Percentiles rank a stretch among this genome's conserved stretches.
These are phyloP conservation scores for Pandemis cinnamomeana DNA, from an alignment of 2,888 invertebrate species.

Conservation along the genomic window DNA sequence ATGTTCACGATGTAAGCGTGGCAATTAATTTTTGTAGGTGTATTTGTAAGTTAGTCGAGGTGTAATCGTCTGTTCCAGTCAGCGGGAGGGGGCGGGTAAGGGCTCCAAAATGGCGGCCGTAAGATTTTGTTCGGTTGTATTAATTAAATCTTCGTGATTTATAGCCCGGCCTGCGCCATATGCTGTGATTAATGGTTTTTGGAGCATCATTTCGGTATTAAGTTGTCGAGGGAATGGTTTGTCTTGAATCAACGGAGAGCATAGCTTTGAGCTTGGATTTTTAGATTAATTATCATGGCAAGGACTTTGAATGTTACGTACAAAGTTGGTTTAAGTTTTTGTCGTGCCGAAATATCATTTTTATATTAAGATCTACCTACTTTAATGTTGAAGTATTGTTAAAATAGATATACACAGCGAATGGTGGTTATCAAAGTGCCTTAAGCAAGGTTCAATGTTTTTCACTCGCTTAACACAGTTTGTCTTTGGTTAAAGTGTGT, in stretches of 20 bases:
- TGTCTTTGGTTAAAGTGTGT: too few relatives aligned
- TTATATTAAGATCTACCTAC: too few relatives aligned
- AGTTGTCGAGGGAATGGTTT: constrained; percentile 48
- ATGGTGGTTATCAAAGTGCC: too few relatives aligned
- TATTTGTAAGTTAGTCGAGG: constrained; percentile 62
- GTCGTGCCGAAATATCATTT: too few relatives aligned
- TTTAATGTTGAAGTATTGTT: too few relatives aligned
- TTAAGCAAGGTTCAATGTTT: too few relatives aligned
- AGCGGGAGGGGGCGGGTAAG: constrained; percentile 69
- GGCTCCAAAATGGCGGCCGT: constrained; percentile 81
- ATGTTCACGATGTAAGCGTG: constrained; percentile 44
- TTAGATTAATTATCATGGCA: background rate
- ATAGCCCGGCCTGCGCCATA: constrained; percentile 71
- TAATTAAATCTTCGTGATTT: constrained; percentile 85
- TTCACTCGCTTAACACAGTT: too few relatives aligned
- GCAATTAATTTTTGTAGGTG: constrained; percentile 33
- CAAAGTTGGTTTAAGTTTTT: too few relatives aligned
- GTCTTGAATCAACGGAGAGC: constrained; percentile 42
- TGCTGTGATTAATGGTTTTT: constrained; percentile 78
- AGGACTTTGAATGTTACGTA: too few relatives aligned
- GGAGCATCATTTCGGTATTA: constrained; percentile 65
- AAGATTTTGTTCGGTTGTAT: constrained; percentile 82
- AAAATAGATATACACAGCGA: too few relatives aligned
- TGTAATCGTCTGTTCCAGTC: constrained; percentile 80
- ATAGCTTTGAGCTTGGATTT: background rate